Conservation (phyloP, 2,113 vertebrate species). For the Castor canadensis region DNA sequence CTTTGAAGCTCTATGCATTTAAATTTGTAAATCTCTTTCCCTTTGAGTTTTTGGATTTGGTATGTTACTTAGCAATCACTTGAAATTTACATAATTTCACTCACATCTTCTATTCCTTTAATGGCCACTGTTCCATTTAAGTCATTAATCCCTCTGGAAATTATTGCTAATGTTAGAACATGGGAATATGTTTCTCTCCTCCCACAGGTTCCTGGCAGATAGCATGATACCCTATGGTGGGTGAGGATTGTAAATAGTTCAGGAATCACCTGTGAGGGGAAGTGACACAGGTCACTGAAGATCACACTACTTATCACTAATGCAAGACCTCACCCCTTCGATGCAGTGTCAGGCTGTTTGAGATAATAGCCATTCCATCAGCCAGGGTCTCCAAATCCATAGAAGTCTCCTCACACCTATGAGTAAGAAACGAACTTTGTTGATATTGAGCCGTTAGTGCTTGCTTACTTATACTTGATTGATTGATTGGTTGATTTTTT, state of each 20-base stretch:
- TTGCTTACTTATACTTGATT: too few species aligned
- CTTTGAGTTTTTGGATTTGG: background rate
- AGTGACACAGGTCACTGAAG: background rate
- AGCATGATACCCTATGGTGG: rapidly evolving
- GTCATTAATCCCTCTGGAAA: background rate
- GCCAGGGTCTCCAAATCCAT: background rate
- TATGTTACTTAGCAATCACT: background rate
- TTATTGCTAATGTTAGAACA: background rate
- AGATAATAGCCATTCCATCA: background rate
- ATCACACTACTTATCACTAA: background rate
- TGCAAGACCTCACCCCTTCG: background rate
- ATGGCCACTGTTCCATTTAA: background rate
- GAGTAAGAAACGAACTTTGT: background rate
- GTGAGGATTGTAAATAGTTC: too few species aligned
- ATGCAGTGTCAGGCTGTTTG: too few species aligned
- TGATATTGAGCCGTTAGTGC: background rate
- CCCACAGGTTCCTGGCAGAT: background rate
- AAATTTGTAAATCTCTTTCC: background rate
- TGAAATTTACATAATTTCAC: background rate
- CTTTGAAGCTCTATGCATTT: background rate
- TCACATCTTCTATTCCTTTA: background rate
- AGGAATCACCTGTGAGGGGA: background rate
- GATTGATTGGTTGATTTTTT: too few species aligned
- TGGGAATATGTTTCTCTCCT: background rate
- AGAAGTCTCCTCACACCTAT: background rate